phyloP scores from a whole-genome alignment of 2,113 vertebrate species.

The Charadrius vociferus region DNA sequence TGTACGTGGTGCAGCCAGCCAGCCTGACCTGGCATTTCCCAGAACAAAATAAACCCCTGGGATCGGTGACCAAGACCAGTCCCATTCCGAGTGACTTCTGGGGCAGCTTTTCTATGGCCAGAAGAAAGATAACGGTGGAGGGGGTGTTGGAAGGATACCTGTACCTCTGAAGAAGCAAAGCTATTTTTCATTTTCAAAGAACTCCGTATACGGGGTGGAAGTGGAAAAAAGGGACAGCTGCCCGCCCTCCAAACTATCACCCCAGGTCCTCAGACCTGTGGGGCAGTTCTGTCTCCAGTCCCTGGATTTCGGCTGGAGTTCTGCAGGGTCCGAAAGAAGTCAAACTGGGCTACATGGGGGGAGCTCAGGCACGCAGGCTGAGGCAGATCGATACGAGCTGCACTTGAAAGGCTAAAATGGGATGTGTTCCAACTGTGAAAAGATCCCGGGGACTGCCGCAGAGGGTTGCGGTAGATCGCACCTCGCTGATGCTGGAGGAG shows the following conservation, averaged over 20 bases:
- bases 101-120: not conserved
- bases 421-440: constrained; percentile 3
- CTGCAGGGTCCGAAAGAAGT: no score
- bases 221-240: not conserved
- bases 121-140: not conserved
- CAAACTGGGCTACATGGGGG: not conserved
- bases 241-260: not conserved
- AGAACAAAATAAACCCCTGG: not conserved
- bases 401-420: constrained; percentile 1
- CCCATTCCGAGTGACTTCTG: not conserved
- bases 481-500: not conserved
- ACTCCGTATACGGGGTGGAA: not conserved
- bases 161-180: not conserved
- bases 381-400: not conserved
- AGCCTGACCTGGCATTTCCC: not conserved
- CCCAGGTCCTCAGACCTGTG: not conserved
- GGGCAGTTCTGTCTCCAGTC: not conserved
- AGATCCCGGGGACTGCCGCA: not conserved
- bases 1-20: not conserved
- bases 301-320: no score
- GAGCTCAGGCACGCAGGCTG: not conserved
- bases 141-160: not conserved
- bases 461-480: not conserved
- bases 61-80: not conserved
- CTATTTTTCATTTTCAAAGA: not conserved